A percentile compares a stretch with the other conserved stretches of the same genome.
Evolutionary conservation across 1,140 invertebrate genomes (phyloP).

Genomic region (Euglossa dilemma): DNA sequence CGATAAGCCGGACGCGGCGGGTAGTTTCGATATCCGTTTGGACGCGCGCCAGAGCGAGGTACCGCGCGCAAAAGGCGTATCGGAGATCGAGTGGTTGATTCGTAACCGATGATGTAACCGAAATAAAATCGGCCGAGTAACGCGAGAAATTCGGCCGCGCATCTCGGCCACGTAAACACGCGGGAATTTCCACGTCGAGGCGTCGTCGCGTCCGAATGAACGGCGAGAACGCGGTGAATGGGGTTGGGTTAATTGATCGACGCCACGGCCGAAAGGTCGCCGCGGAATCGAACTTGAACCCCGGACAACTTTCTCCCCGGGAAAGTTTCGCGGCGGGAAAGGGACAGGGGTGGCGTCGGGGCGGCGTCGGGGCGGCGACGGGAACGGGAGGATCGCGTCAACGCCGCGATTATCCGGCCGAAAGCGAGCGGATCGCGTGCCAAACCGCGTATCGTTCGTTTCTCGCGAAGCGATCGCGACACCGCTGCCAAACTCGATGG

Average conservation of each 20-base stretch:
- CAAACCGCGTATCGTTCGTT: conserved; percentile 2
- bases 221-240: neutral
- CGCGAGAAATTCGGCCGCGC: conserved; percentile 51
- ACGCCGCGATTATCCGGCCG: neutral
- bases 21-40: conserved; percentile 70
- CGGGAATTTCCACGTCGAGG: neutral
- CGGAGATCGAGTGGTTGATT: conserved; percentile 68
- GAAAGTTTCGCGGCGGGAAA: neutral
- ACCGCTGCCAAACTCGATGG: conserved; percentile 16
- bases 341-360: too few relatives aligned
- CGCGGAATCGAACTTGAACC: neutral
- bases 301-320: neutral
- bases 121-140: conserved; percentile 71
- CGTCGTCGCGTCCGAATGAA: neutral
- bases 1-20: conserved; percentile 66
- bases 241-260: neutral
- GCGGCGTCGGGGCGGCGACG: too few relatives aligned
- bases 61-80: conserved; percentile 76
- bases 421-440: neutral
- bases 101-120: conserved; percentile 72
- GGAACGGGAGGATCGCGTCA: too few relatives aligned
- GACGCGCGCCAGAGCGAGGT: conserved; percentile 72
- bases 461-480: neutral
- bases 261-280: neutral
- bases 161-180: conserved; percentile 31